A percentile compares a stretch with the other conserved stretches of the same genome.
Conservation (phyloP, 1,140 invertebrate genomes). For the Doryteuthis pealeii region DNA sequence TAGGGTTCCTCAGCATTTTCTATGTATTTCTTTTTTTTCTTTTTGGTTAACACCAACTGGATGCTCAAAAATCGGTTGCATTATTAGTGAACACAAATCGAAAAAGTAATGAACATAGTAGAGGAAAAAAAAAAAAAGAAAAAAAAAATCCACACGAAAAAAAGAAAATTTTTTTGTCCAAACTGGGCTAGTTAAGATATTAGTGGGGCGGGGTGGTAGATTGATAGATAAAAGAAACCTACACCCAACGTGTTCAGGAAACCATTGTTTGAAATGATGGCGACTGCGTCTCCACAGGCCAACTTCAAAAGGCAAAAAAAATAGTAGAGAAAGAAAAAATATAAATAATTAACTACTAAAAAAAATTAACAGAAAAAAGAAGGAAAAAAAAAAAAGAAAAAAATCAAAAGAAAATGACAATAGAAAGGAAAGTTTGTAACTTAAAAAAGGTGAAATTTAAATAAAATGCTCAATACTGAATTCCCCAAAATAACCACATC, state of each 20-base stretch:
- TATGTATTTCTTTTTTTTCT: no score
- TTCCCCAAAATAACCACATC: conserved; percentile 8
- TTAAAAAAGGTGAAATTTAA: neutral
- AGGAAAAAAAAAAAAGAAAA: conserved; percentile 11
- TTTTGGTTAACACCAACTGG: no score
- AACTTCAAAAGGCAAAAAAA: conserved; percentile 38
- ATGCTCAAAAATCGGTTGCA: no score
- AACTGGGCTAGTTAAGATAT: neutral
- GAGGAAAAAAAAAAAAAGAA: no score
- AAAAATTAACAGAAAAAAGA: conserved; percentile 17
- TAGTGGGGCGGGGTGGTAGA: neutral
- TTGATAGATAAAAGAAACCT: conserved; percentile 28
- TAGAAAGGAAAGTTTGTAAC: neutral
- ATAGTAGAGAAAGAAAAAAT: conserved; percentile 31
- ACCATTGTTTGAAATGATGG: conserved; percentile 49
- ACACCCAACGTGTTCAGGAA: conserved; percentile 36
- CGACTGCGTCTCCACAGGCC: conserved; percentile 50
- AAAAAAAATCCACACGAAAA: no score
- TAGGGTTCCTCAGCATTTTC: no score
- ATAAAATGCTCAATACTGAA: neutral
- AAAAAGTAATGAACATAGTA: no score
- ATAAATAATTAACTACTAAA: conserved; percentile 14
- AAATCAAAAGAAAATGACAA: conserved; percentile 6
- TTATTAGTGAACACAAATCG: no score
- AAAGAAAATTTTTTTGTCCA: neutral